phyloP scores from a whole-genome alignment of 2,797 vertebrate species.

The Discoglossus pictus region DNA sequence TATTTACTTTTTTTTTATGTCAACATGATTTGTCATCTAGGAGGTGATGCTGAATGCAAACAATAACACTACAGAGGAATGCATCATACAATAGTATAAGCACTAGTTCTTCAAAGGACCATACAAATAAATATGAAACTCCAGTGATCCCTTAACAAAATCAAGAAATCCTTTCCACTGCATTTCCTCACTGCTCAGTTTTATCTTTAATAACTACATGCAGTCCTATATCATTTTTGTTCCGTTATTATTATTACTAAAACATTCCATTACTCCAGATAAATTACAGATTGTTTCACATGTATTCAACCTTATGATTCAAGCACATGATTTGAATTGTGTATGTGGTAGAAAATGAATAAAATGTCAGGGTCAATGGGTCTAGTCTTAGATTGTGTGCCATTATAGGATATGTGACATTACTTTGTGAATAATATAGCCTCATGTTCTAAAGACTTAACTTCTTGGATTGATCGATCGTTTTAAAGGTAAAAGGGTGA shows the following conservation, averaged over 20 bases:
- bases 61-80: no score
- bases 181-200: conserved; percentile 14
- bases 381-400: conserved; percentile 3
- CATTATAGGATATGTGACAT: conserved; percentile 42
- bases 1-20: no score
- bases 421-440: conserved; percentile 35
- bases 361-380: conserved; percentile 37
- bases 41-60: no score
- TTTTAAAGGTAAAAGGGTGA: conserved; percentile 32
- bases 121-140: conserved; percentile 14
- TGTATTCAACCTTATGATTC: conserved; percentile 2
- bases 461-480: conserved; percentile 40
- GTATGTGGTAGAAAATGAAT: conserved; percentile 28
- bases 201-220: no score
- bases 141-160: conserved; percentile 17
- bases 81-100: no score
- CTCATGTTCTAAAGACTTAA: conserved; percentile 34
- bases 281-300: conserved; percentile 1
- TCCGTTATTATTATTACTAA: no score
- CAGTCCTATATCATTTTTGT: no score
- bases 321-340: conserved; percentile 17
- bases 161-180: no score
- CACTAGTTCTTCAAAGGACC: conserved; percentile 21
- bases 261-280: not conserved
- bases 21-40: no score